These are phyloP conservation scores for Calameuta idolon DNA, from an alignment of 2,888 invertebrate species.

Conservation along the genomic window DNA sequence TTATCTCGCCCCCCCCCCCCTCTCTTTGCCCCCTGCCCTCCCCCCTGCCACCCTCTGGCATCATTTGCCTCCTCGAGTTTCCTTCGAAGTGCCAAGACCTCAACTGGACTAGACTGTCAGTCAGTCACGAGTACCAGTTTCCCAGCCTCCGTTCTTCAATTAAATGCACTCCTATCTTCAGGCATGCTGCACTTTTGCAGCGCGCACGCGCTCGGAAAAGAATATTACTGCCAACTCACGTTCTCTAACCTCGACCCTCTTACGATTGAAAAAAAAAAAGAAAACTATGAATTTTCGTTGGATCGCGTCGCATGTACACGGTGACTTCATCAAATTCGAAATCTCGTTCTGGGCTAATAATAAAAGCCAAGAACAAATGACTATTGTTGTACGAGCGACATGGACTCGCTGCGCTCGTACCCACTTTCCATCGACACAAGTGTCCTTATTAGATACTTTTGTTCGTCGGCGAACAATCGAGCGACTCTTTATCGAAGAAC, in stretches of 20 bases:
- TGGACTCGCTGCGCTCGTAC: not conserved
- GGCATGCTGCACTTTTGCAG: not conserved
- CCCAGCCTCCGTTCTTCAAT: constrained; percentile 7
- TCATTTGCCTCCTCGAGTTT: not conserved
- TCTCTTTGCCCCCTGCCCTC: too few relatives aligned
- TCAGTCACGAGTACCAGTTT: constrained; percentile 3
- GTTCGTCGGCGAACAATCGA: not conserved
- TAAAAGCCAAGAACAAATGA: not conserved
- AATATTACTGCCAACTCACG: not conserved
- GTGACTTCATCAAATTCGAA: not conserved
- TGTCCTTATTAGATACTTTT: not conserved
- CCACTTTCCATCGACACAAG: not conserved
- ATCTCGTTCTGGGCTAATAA: not conserved
- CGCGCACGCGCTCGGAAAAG: not conserved
- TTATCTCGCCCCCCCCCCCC: too few relatives aligned
- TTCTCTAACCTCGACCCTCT: not conserved
- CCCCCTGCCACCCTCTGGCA: too few relatives aligned
- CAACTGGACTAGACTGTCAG: not conserved
- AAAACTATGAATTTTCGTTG: not conserved
- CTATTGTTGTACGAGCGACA: not conserved
- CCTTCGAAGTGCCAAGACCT: not conserved
- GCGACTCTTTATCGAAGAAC: not conserved
- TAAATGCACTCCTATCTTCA: constrained; percentile 3
- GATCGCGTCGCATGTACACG: not conserved
- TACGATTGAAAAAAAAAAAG: not conserved